phyloP scores from a whole-genome alignment of 2,113 vertebrate genomes.

The Seriola rivoliana region DNA sequence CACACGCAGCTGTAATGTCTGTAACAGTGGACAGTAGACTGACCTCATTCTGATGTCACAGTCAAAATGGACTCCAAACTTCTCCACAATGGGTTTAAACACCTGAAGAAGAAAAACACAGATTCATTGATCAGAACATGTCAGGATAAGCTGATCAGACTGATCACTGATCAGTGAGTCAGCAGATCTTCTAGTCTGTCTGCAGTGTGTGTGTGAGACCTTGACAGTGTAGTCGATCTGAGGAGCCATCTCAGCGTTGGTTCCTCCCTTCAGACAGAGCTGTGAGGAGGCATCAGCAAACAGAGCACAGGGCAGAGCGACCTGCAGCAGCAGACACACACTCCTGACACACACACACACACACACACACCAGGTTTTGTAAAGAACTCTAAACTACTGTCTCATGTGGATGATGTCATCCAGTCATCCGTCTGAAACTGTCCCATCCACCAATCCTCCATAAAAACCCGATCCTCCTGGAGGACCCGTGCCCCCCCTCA shows the following conservation, averaged over 20 bases:
- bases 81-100: slow-evolving; percentile 94
- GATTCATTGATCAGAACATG: no score
- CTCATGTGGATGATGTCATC: no score
- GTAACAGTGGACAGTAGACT: slow-evolving; percentile 26
- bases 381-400: no score
- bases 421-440: no score
- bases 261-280: slow-evolving; percentile 93
- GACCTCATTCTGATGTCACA: slow-evolving; percentile 95
- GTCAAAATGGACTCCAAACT: slow-evolving; percentile 92
- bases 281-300: slow-evolving; percentile 90
- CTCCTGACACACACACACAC: slow-evolving; percentile 85
- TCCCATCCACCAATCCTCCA: no score
- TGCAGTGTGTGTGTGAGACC: slow-evolving; percentile 31
- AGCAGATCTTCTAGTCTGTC: neutral
- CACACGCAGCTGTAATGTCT: neutral
- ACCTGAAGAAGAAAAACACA: slow-evolving; percentile 84
- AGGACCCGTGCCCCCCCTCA: no score
- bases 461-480: no score
- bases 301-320: slow-evolving; percentile 92
- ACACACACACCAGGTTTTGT: no score
- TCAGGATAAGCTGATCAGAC: neutral
- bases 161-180: neutral
- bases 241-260: slow-evolving; percentile 98
- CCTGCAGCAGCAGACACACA: slow-evolving; percentile 95
- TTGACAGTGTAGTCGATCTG: slow-evolving; percentile 95